Base-by-base conservation (phyloP, 53 echinoderm and acorn worm genomes). In the Mesocentrotus franciscanus region DNA sequence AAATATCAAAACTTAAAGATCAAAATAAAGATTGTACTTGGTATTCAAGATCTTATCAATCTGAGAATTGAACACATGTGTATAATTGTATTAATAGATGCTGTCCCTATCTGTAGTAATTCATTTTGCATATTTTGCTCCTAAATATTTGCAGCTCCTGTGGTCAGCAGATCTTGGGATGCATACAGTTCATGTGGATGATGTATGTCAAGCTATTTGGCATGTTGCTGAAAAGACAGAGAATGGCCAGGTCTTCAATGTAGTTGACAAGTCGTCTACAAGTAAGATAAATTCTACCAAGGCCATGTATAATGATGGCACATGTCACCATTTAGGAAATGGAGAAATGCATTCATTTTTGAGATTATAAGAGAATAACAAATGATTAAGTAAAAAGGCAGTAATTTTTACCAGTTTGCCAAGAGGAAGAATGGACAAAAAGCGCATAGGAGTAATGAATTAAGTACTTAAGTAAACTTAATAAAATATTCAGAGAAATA, bases 81-180 rank as follows among this genome's bases (percentile, higher is more conserved):
- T 2, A 49, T 49, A 49, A 49, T 49, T 49, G 49, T 49, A 49
- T 49, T 49, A 49, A 49, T 49, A 49, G 49, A 4, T 49, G 30
- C 20, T 18, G 20, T 16, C 64, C 14, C 75, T 9, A n/a, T 75
- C 3, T 9, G 11, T 29, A 27, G 30, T 75, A 75, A 12, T 75
- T 1, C 64, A 20, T 75, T 75, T 30, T 8, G 75, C 27, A 11
- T 1, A 29, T 75, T 8, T 75, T 75, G 22, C 22, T 75, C 75
- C 27, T 32, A 27, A n/a, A 26, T 29, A 9, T 85, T 14, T 32
- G n/a, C 64, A 98, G 99, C 90, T 98, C 20, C 95, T 98, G n/a
- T 98, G 99, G 99, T 96, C 96, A 35, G 93, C 97, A 49, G 99
- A 98, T 90, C 95, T 98, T 64, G 96, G 95, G 62, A 98, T 98